Evolutionary conservation across 2,888 invertebrate genomes (phyloP).

Genomic region (Acronicta psi): DNA sequence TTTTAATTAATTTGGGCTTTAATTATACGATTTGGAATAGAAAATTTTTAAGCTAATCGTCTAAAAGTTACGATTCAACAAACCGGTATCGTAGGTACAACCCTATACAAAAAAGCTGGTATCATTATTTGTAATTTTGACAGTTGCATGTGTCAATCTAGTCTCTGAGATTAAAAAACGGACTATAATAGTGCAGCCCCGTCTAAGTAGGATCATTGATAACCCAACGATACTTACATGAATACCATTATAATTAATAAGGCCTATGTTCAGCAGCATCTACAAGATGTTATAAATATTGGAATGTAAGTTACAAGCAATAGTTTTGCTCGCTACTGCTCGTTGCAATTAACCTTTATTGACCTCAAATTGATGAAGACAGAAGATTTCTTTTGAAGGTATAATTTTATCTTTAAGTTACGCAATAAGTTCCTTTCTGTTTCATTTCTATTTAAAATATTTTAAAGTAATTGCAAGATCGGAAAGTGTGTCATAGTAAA

Average conservation of each 20-base stretch:
- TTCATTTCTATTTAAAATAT: slow-evolving; percentile 20
- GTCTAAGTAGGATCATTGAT: too few species aligned
- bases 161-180: too few species aligned
- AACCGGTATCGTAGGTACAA: too few species aligned
- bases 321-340: slow-evolving; percentile 37
- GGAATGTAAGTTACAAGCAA: slow-evolving; percentile 33
- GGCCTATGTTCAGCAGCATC: slow-evolving; percentile 4
- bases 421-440: slow-evolving; percentile 26
- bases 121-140: too few species aligned
- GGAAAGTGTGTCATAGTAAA: slow-evolving; percentile 29
- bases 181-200: too few species aligned
- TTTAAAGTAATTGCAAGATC: slow-evolving; percentile 23
- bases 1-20: too few species aligned
- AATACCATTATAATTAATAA: neutral
- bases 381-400: slow-evolving; percentile 42
- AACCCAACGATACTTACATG: neutral
- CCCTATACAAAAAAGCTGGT: too few species aligned
- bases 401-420: slow-evolving; percentile 32
- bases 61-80: too few species aligned
- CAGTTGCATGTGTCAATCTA: too few species aligned
- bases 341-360: slow-evolving; percentile 44
- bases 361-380: slow-evolving; percentile 40
- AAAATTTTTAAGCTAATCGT: too few species aligned
- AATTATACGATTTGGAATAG: too few species aligned
- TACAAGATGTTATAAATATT: slow-evolving; percentile 34